A percentile compares a stretch with the other conserved stretches of the same genome.
phyloP scores from a whole-genome alignment of 37 sponge, comb jelly and placozoan species.

The Halichondria panicea region DNA sequence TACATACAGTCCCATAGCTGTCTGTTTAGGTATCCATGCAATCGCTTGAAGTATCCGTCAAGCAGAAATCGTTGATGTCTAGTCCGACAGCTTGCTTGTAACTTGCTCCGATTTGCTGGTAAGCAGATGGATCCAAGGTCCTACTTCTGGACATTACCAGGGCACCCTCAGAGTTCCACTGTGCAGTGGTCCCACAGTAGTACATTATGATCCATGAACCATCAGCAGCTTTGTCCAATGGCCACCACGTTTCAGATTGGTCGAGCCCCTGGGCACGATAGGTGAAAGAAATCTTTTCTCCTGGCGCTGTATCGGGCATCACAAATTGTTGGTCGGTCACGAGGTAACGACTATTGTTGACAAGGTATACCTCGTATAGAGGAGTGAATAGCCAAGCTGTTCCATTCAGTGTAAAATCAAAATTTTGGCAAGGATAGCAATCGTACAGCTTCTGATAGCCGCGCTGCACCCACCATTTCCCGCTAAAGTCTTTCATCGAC shows the following conservation, averaged over 20 bases:
- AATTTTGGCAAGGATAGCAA: slow-evolving; percentile 19
- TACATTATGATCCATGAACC: slow-evolving; percentile 1
- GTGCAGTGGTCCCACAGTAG: slow-evolving; percentile 11
- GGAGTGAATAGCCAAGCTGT: slow-evolving; percentile 1
- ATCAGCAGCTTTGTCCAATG: slow-evolving; percentile 8
- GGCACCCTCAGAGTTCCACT: slow-evolving; percentile 24
- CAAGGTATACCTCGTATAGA: slow-evolving; percentile 1
- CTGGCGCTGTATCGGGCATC: slow-evolving; percentile 6
- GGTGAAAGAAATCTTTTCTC: slow-evolving; percentile 14
- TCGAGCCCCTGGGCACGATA: slow-evolving; percentile 4
- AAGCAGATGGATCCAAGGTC: background rate
- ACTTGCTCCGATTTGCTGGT: background rate
- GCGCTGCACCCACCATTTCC: slow-evolving; percentile 9
- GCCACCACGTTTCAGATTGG: slow-evolving; percentile 30
- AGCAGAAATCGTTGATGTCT: slow-evolving; percentile 1
- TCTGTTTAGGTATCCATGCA: no score
- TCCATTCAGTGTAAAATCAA: background rate
- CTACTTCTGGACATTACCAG: background rate
- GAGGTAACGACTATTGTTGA: background rate
- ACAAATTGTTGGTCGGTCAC: background rate
- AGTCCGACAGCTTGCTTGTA: slow-evolving; percentile 12
- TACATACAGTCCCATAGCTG: no score
- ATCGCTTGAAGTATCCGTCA: no score
- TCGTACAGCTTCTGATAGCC: slow-evolving; percentile 9
- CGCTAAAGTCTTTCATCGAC: background rate